Evolutionary conservation across 2,888 invertebrate species (phyloP).

Genomic region (Metopia argyrocephala): DNA sequence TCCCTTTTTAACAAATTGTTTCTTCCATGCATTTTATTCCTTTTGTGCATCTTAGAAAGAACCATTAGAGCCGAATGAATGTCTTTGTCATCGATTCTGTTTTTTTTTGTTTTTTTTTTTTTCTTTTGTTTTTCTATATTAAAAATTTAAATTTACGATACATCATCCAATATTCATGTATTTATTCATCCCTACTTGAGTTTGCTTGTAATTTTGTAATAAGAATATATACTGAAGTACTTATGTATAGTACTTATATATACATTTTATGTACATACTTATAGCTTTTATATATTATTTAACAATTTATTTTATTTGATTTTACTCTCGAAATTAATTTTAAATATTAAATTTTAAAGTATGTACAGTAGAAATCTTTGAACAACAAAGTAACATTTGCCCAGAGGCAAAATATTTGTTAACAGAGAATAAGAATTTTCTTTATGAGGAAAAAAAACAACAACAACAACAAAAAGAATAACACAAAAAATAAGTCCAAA

Average conservation of each 20-base stretch:
- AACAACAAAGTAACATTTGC: neutral
- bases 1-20: too few species aligned
- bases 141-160: slow-evolving; percentile 4
- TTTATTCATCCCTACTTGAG: neutral
- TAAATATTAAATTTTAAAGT: slow-evolving; percentile 38
- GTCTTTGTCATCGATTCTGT: slow-evolving; percentile 23
- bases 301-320: slow-evolving; percentile 5
- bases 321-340: slow-evolving; percentile 27
- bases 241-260: neutral
- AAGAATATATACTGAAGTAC: neutral
- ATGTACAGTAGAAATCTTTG: neutral
- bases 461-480: neutral
- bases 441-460: neutral
- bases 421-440: neutral
- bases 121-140: slow-evolving; percentile 26
- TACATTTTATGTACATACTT: neutral
- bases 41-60: neutral
- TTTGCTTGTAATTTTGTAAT: neutral
- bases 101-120: neutral
- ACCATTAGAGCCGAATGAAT: neutral
- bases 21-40: neutral
- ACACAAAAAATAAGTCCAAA: neutral
- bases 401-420: slow-evolving; percentile 13
- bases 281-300: neutral
- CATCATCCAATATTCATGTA: neutral